Evolutionary conservation across 2,888 invertebrate species (phyloP), one percentile per base, ranked within the genome.

Genomic region (Altica lythri): DNA sequence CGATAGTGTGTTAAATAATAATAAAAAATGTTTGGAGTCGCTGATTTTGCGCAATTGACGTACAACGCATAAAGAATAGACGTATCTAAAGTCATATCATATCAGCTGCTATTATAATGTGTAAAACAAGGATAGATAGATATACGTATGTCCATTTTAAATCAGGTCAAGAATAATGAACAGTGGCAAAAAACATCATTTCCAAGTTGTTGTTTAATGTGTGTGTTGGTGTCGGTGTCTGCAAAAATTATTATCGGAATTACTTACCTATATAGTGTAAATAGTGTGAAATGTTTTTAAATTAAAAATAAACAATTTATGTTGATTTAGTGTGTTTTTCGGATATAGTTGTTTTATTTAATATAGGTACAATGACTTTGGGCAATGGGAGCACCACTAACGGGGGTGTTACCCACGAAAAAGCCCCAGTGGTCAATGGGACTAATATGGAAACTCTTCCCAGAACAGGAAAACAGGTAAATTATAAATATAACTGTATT

Each of bases 371-470:
- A 51, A 77, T 77, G 77, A 76, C 77, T 61, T 66, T 77, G 60
- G 77, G 76, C 37, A 77, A 77, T 63, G 77, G 76, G 64, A 74
- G 70, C 64, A 73, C 76, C 64, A 71, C 71, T 22, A 77, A 76
- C 59, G 76, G 76, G 67, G 75, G 74, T 69, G 74, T 76, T 65
- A 70, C 72, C 65, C 73, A 75, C 63, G 77, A 78, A 66, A 80
- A 81, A 69, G 82, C 82, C 53, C 82, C 83, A 55, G 81, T 82
- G 52, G 82, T 82, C 61, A 81, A 81, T 68, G 82, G 82, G 59
- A 81, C 80, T 59, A 81, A 81, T 70, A 81, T 81, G 76, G 83
- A 83, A 73, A 83, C 82, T 27, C 71, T 82, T 59, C 82, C 81
- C 29, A 78, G 82, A 60, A 74, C 79, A 55, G 81, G 79, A 61